Percentiles rank a stretch among this genome's conserved stretches.
Evolutionary conservation across 2,113 vertebrate species (phyloP).

Genomic region (Riparia riparia): DNA sequence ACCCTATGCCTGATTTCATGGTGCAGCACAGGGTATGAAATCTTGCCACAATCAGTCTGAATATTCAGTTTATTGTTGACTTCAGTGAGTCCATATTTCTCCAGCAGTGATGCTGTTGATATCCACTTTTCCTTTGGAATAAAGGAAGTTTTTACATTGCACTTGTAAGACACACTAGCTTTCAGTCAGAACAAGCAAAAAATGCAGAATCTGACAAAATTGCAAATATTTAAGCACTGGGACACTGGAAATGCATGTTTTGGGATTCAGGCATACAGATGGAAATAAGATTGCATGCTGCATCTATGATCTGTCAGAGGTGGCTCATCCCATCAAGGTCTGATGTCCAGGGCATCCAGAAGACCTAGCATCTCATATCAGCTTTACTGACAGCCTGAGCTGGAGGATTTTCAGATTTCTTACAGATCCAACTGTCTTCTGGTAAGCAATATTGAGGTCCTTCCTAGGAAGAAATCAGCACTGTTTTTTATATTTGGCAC

Average conservation of each 20-base stretch:
- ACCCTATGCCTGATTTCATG: neutral
- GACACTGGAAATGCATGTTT: neutral
- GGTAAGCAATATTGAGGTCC: neutral
- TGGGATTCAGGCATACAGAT: neutral
- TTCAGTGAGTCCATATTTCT: neutral
- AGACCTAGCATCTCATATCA: neutral
- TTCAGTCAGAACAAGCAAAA: neutral
- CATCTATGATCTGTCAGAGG: neutral
- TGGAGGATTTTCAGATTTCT: neutral
- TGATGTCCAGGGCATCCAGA: neutral
- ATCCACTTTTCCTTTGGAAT: neutral
- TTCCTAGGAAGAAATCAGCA: neutral
- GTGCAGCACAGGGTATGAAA: neutral
- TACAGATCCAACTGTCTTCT: neutral
- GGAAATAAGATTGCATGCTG: neutral
- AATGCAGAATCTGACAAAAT: neutral
- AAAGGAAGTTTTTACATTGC: neutral
- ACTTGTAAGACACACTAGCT: neutral
- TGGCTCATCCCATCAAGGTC: neutral
- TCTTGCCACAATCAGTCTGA: neutral
- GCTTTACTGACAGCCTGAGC: neutral
- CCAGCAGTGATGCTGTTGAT: neutral
- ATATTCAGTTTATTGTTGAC: neutral
- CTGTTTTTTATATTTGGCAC: neutral
- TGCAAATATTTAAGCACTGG: neutral